Conservation (phyloP, 2,888 invertebrate genomes). For the Mesodorylaimus sp. region DNA sequence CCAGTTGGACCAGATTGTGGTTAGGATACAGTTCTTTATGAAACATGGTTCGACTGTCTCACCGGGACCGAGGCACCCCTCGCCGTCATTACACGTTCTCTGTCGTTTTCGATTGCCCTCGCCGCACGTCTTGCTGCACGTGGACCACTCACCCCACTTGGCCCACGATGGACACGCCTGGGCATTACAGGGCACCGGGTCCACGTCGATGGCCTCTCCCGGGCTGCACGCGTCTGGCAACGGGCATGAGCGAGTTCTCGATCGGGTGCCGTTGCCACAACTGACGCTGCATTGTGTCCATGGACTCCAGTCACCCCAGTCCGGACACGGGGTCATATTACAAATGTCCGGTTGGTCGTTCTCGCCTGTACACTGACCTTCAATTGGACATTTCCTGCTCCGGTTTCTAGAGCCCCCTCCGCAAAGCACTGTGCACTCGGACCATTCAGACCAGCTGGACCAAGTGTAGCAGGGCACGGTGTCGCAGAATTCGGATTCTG, state of each 20-base stretch:
- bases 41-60: constrained; percentile 10
- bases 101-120: constrained; percentile 2
- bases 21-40: neutral
- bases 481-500: no score
- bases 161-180: constrained; percentile 7
- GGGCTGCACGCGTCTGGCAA: constrained; percentile 6
- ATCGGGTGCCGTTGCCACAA: neutral
- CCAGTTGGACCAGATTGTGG: constrained; percentile 10
- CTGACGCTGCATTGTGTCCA: neutral
- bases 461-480: no score
- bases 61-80: constrained; percentile 8
- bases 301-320: constrained; percentile 4
- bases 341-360: neutral
- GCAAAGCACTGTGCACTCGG: no score
- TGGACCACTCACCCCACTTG: constrained; percentile 7
- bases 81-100: neutral
- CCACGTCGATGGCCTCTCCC: constrained; percentile 2
- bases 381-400: no score
- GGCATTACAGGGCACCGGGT: neutral
- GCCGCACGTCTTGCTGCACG: constrained; percentile 10
- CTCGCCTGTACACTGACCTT: neutral
- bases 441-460: no score
- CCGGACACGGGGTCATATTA: constrained; percentile 1
- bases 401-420: no score
- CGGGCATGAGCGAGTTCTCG: constrained; percentile 3